Base-by-base conservation (phyloP, 2,888 invertebrate species). In the Candidula unifasciata region DNA sequence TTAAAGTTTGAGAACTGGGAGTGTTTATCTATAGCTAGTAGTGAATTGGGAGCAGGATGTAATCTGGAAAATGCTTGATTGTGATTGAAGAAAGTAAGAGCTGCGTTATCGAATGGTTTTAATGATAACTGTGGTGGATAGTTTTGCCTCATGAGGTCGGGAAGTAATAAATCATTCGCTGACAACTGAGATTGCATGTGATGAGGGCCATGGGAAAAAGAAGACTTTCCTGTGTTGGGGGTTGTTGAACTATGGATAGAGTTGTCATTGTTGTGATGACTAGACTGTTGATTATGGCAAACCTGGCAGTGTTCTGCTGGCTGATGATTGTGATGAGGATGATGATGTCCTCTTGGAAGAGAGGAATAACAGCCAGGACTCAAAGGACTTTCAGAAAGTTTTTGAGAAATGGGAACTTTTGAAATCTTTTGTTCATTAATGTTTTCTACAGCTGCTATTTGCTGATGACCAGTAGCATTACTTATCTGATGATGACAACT, bases 351-450 rank as follows among this genome's bases (percentile, higher is more conserved):
- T n/a, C 83, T 78, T 35, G 86, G 86, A 30, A 86, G 64, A 35
- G 86, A 85, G n/a, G 86, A 86, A 73, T 84, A 86, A 77, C 80
- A 76, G 54, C 78, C 83, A 54, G 68, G 76, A n/a, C 80, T 54
- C 52, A 76, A 27, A 30, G 82, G 54, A 21, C 79, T 80, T 76
- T 86, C 86, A 27, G 84, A 84, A 27, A 57, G 73, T 30, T 84
- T 84, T 10, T 76, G 37, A 24, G 68, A 60, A 66, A 68, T 52
- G n/a, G 64, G 54, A 44, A 76, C 44, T 6, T 21, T 52, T 21
- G 21, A 6, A 54, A 27, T 73, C 33, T 52, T 74, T 37, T 74
- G 64, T 71, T 80, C 71, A 33, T 30, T 30, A 54, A 27, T 57
- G 6, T 71, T 35, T 71, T 80, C 71, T 16, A 24, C 0, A 60